Conservation (phyloP, 1,140 invertebrate genomes). For the Euwallacea similis region DNA sequence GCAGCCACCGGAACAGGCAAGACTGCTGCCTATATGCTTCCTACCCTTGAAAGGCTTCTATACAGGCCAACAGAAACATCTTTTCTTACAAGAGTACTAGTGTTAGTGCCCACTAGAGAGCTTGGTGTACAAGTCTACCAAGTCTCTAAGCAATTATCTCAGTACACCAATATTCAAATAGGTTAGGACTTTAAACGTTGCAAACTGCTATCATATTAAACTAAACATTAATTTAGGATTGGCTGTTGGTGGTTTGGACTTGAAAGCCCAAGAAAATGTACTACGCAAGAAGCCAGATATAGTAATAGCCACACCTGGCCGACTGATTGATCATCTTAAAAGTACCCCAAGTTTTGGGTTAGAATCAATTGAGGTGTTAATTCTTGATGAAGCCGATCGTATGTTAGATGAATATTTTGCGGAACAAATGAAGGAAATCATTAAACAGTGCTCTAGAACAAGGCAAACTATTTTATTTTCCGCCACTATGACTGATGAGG, state of each 20-base stretch:
- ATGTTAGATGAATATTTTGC: constrained; percentile 99
- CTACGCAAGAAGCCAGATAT: constrained; percentile 91
- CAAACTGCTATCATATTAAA: neutral
- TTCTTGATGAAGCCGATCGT: constrained; percentile 93
- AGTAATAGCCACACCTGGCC: constrained; percentile 96
- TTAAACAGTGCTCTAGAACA: constrained; percentile 85
- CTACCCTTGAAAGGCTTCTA: constrained; percentile 90
- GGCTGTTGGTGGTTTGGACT: constrained; percentile 90
- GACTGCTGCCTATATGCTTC: constrained; percentile 98
- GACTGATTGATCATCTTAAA: constrained; percentile 95
- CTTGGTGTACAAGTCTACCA: constrained; percentile 90
- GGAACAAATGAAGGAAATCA: constrained; percentile 97
- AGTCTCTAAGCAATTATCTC: constrained; percentile 87
- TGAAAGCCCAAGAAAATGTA: constrained; percentile 89
- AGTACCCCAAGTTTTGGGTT: constrained; percentile 93
- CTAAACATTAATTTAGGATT: constrained; percentile 57
- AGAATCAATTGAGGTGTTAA: constrained; percentile 89
- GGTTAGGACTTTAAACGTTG: constrained; percentile 3
- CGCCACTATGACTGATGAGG: constrained; percentile 97
- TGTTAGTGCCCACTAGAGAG: constrained; percentile 95
- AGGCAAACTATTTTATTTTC: constrained; percentile 98
- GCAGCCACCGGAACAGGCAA: constrained; percentile 98
- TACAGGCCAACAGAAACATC: constrained; percentile 69
- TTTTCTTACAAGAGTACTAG: constrained; percentile 81
- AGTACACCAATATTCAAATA: constrained; percentile 82